These are phyloP conservation scores for Craseonycteris thonglongyai DNA, from an alignment of 2,113 vertebrate genomes.

Conservation along the genomic window DNA sequence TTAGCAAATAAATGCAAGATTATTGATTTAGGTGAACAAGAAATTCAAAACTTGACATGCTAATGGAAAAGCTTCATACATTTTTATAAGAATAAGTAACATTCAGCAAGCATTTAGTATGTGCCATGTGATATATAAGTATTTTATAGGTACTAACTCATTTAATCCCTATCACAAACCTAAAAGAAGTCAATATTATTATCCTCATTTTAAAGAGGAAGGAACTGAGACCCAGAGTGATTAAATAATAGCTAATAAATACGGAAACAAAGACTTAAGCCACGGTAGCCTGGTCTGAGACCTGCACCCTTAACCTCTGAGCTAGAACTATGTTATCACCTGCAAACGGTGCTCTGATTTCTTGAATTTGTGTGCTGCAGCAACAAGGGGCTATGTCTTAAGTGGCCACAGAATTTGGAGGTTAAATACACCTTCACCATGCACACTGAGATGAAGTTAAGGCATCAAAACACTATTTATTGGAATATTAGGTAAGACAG, in stretches of 20 bases:
- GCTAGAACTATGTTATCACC: not conserved
- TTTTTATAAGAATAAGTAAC: not conserved
- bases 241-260: not conserved
- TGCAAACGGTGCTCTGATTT: not conserved
- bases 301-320: not conserved
- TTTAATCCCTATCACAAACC: not conserved
- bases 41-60: not conserved
- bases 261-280: not conserved
- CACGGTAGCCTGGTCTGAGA: not conserved
- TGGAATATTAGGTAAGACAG: too few species aligned
- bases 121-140: not conserved
- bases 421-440: too few species aligned
- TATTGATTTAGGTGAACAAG: not conserved
- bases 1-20: constrained; percentile 17
- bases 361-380: not conserved
- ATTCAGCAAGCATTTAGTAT: not conserved
- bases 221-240: not conserved
- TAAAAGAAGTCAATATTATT: not conserved
- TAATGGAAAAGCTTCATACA: not conserved
- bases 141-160: not conserved
- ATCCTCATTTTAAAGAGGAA: not conserved
- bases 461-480: too few species aligned
- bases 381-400: too few species aligned
- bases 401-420: too few species aligned
- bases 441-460: too few species aligned